Base-by-base conservation (phyloP, 2,113 vertebrate species). In the Rhinogobius similis region DNA sequence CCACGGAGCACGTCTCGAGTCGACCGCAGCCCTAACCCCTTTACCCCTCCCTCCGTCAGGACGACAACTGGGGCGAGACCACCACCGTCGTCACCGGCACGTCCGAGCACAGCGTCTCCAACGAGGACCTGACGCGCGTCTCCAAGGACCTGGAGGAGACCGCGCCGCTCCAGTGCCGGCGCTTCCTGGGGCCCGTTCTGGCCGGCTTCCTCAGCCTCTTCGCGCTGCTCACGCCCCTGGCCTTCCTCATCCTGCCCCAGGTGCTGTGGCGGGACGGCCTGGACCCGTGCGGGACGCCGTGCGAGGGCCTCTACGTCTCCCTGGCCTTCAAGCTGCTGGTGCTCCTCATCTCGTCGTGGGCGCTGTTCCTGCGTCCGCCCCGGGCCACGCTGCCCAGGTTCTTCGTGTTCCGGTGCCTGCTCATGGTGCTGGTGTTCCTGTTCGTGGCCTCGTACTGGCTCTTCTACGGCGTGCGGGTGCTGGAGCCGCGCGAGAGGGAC, bases 31-130 rank as follows among this genome's bases (percentile, higher is more conserved):
- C 20, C 14, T 46, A 1, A 18, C 7, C 43, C 1, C 39, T 46
- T 63, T 26, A 9, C 6, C 18, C 24, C 12, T 1, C 0, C 2
- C 0, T 68, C 16, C 4, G 10, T 3, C 73, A 98, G 96, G 96
- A 97, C 0, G 96, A 97, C 83, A 97, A 97, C 93, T 98, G 96
- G 96, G 96, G 96, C 0, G 96, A 97, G 83, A 97, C 95, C 10
- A 97, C 96, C 23, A 98, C 96, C 0, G 96, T 97, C 2, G 95
- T 97, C 70, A 98, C 96, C 0, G 96, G 96, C 55, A 97, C 96
- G 0, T 98, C 96, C 0, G 96, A 97, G 71, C 96, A 96, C 94
- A 98, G 96, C 90, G 92, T 97, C 87, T 98, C 96, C 0, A 96
- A 97, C 0, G 96, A 98, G 89, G 96, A 98, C 93, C 90, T 98